These are phyloP conservation scores for Cotesia vestalis DNA, from an alignment of 1,140 invertebrate species.

Conservation along the genomic window DNA sequence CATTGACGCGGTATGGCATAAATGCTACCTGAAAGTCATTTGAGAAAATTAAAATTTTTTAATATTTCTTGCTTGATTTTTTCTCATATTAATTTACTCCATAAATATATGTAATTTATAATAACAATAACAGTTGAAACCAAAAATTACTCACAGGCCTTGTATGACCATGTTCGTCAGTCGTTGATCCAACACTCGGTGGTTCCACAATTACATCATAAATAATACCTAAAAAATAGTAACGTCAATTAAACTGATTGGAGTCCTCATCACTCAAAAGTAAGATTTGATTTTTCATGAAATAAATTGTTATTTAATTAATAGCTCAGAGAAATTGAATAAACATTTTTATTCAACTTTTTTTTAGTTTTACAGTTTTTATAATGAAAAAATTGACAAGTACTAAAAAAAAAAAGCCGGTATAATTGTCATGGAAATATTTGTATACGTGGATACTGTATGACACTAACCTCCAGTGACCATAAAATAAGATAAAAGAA, in stretches of 20 bases:
- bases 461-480: slow-evolving; percentile 90
- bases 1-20: slow-evolving; percentile 98
- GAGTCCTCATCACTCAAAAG: no score
- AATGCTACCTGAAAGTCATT: slow-evolving; percentile 82
- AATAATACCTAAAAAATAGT: slow-evolving; percentile 83
- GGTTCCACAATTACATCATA: slow-evolving; percentile 99
- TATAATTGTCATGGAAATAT: slow-evolving; percentile 17
- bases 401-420: neutral
- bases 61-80: no score
- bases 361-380: no score
- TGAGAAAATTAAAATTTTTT: neutral
- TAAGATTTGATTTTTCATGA: no score
- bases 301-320: no score
- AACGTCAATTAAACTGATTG: slow-evolving; percentile 6
- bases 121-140: neutral
- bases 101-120: no score
- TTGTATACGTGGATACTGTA: slow-evolving; percentile 25
- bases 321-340: no score
- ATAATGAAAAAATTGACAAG: no score
- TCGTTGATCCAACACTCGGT: slow-evolving; percentile 95
- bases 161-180: slow-evolving; percentile 95
- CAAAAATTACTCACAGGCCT: slow-evolving; percentile 75
- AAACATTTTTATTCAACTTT: no score
- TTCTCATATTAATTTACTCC: no score
- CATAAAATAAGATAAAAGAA: slow-evolving; percentile 95